These are phyloP conservation scores for Drosophila mimica DNA, from an alignment of 2,888 invertebrate species.

Conservation along the genomic window DNA sequence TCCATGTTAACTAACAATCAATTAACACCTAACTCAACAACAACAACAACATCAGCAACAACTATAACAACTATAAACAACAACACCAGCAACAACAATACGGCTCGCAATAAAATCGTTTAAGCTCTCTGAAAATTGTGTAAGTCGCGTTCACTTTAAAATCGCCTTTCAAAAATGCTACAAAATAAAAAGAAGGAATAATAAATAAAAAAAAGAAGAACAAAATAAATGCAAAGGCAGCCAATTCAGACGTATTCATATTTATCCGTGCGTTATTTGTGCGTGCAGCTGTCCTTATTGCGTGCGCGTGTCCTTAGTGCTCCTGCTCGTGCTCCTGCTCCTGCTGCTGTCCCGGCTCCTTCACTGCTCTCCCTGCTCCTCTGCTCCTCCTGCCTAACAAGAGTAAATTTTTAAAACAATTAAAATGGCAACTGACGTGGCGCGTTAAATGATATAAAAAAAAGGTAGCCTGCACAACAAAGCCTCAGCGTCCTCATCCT, in stretches of 20 bases:
- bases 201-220: not conserved
- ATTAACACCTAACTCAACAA: constrained; percentile 35
- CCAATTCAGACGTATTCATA: not conserved
- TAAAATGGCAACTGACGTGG: constrained; percentile 26
- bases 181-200: not conserved
- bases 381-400: not conserved
- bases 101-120: constrained; percentile 20
- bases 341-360: not conserved
- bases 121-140: constrained; percentile 39
- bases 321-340: constrained; percentile 16
- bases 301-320: constrained; percentile 49
- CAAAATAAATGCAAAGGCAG: not conserved
- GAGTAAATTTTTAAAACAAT: constrained; percentile 55
- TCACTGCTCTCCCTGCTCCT: not conserved
- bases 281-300: constrained; percentile 18
- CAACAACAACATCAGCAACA: constrained; percentile 28
- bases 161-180: constrained; percentile 10
- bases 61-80: constrained; percentile 12
- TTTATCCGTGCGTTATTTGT: constrained; percentile 22
- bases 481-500: constrained; percentile 2
- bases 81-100: constrained; percentile 7
- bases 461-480: constrained; percentile 3
- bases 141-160: constrained; percentile 40
- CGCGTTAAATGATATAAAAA: constrained; percentile 21
- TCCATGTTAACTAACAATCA: constrained; percentile 37